phyloP scores from a whole-genome alignment of 2,113 vertebrate genomes.

The Lophius piscatorius region DNA sequence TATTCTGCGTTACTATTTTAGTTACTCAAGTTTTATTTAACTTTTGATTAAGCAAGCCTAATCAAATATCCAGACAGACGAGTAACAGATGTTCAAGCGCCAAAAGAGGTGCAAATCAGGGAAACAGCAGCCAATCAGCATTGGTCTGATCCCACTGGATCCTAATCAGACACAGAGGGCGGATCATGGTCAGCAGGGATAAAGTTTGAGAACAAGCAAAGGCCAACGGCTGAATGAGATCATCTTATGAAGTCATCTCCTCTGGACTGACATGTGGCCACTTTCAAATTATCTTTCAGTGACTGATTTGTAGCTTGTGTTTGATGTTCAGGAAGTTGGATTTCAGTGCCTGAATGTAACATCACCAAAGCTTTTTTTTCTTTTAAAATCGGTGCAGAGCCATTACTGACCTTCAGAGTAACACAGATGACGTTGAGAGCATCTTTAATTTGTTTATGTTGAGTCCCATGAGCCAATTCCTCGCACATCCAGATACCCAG shows the following conservation, averaged over 20 bases:
- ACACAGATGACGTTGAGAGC: constrained; percentile 98
- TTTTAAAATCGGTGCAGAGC: background rate
- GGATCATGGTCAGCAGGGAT: background rate
- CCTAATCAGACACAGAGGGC: constrained; percentile 13
- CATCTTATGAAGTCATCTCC: background rate
- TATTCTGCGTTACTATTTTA: background rate
- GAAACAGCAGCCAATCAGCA: constrained; percentile 9
- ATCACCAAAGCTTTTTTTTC: too few relatives aligned
- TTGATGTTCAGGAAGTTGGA: background rate
- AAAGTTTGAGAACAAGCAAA: constrained; percentile 18
- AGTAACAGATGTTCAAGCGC: constrained; percentile 36
- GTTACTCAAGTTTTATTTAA: background rate
- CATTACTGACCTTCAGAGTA: constrained; percentile 90
- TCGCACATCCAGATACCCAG: constrained; percentile 98
- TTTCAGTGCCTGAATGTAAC: background rate
- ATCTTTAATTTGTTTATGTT: constrained; percentile 96
- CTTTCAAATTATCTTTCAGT: background rate
- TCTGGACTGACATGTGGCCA: background rate
- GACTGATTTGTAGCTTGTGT: background rate
- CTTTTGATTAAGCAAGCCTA: background rate
- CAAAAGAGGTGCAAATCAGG: background rate
- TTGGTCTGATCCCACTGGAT: constrained; percentile 38
- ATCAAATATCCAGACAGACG: constrained; percentile 3
- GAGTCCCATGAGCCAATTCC: constrained; percentile 91
- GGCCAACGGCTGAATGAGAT: background rate